These are phyloP conservation scores for Neoseiulus cucumeris DNA, from an alignment of 1,140 invertebrate genomes.

Conservation along the genomic window DNA sequence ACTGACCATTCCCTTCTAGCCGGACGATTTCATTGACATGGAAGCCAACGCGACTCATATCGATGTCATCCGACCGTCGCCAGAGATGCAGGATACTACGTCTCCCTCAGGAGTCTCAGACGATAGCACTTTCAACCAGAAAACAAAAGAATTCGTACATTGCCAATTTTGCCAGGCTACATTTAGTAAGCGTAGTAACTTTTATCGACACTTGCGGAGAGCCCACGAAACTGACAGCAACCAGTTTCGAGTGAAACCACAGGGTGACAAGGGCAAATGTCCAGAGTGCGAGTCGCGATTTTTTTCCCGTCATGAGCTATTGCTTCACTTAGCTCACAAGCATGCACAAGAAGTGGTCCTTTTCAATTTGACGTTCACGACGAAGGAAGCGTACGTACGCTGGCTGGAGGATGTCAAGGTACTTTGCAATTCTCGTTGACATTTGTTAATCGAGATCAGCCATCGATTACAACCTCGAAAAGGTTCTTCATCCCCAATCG, in stretches of 20 bases:
- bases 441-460: too few species aligned
- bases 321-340: background rate
- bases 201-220: constrained; percentile 1
- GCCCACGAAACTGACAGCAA: constrained; percentile 1
- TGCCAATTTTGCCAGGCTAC: background rate
- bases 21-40: background rate
- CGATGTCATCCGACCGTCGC: background rate
- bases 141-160: background rate
- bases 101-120: too few species aligned
- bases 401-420: constrained; percentile 1
- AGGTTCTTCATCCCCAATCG: too few species aligned
- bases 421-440: background rate
- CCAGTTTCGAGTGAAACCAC: background rate
- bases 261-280: constrained; percentile 7
- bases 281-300: constrained; percentile 2
- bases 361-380: background rate
- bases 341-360: background rate
- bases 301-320: background rate
- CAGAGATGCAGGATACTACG: too few species aligned
- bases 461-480: too few species aligned
- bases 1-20: background rate
- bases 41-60: background rate
- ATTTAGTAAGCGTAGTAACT: constrained; percentile 2
- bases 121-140: too few species aligned
- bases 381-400: background rate